Percentiles rank a stretch among this genome's conserved stretches.
Conservation (phyloP, 2,888 invertebrate genomes). For the Pammene aurita region DNA sequence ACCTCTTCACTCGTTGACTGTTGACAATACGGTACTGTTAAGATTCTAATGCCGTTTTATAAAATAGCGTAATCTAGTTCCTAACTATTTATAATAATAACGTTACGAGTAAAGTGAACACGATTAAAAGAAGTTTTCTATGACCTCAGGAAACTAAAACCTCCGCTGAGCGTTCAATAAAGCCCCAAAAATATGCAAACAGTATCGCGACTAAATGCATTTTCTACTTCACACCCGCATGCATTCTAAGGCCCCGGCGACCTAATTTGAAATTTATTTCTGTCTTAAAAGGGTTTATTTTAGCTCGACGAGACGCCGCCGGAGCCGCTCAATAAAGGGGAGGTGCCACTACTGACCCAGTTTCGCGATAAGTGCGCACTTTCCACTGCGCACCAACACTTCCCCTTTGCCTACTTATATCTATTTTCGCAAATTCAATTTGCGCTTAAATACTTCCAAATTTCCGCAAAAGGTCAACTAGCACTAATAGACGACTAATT, state of each 20-base stretch:
- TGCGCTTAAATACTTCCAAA: conserved; percentile 45
- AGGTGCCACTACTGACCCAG: conserved; percentile 82
- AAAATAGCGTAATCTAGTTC: not conserved
- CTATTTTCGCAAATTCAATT: conserved; percentile 63
- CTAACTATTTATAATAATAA: not conserved
- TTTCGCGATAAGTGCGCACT: conserved; percentile 80
- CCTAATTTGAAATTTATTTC: conserved; percentile 62
- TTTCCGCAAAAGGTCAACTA: conserved; percentile 27
- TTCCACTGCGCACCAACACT: conserved; percentile 77
- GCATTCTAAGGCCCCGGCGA: conserved; percentile 52
- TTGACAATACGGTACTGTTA: conserved; percentile 47
- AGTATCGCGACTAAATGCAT: conserved; percentile 62
- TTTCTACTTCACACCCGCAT: conserved; percentile 62
- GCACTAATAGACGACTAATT: not conserved
- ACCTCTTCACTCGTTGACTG: conserved; percentile 79
- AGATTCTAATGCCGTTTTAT: not conserved
- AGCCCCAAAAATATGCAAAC: conserved; percentile 64
- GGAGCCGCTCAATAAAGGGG: conserved; percentile 80
- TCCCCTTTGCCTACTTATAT: conserved; percentile 68
- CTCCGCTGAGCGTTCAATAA: conserved; percentile 45
- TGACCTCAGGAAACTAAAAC: not conserved
- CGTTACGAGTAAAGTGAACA: not conserved
- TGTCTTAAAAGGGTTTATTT: conserved; percentile 66
- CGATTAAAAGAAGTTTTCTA: not conserved
- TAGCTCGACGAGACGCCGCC: conserved; percentile 56